Evolutionary conservation across 2,113 vertebrate genomes (phyloP).

Genomic region (Ardeotis arabs): DNA sequence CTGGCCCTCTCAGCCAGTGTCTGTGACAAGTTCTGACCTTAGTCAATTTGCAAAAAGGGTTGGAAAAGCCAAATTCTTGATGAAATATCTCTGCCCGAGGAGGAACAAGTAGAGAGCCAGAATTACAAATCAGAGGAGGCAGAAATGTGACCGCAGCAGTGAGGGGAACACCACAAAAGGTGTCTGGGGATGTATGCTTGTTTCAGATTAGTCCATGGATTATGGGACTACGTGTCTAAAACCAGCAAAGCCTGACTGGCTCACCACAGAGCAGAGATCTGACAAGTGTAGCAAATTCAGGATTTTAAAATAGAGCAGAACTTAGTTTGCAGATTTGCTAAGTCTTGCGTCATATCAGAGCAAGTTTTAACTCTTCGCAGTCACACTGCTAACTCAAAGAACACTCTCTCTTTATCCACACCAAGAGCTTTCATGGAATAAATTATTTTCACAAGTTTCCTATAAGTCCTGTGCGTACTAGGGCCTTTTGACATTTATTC

Average conservation of each 20-base stretch:
- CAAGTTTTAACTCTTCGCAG: not conserved
- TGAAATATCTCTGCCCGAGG: not conserved
- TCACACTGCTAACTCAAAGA: not conserved
- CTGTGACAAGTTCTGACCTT: not conserved
- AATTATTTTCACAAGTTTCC: not conserved
- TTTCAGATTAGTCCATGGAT: not conserved
- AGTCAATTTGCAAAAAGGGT: not conserved
- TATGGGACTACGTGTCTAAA: not conserved
- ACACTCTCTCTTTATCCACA: not conserved
- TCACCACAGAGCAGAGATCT: not conserved
- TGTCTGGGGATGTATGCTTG: not conserved
- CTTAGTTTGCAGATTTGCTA: not conserved
- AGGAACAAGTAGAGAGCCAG: rapidly evolving
- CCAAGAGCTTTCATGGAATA: not conserved
- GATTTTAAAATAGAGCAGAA: not conserved
- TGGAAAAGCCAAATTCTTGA: not conserved
- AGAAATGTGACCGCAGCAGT: not conserved
- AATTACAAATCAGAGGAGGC: not conserved
- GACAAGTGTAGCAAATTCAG: not conserved
- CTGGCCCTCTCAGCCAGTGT: rapidly evolving
- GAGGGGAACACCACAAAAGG: not conserved
- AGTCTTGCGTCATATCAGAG: not conserved
- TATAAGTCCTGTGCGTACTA: not conserved
- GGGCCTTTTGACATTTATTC: not conserved
- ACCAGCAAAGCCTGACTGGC: not conserved